Percentiles rank a stretch among this genome's conserved stretches.
These are phyloP conservation scores for Dasysyrphus tricinctus DNA, from an alignment of 2,888 invertebrate species.

Conservation along the genomic window DNA sequence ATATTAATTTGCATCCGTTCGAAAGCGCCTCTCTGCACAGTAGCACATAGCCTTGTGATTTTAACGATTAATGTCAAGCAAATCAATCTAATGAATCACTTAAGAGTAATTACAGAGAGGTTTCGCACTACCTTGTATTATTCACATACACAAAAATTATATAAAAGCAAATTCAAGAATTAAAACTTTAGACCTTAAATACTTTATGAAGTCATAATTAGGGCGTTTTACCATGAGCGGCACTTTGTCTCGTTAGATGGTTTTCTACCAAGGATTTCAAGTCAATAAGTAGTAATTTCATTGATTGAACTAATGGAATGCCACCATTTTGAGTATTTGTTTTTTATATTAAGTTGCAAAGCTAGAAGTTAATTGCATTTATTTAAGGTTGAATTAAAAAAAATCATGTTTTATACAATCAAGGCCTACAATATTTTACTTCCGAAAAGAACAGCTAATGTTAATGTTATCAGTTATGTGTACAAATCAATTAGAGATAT, in stretches of 20 bases:
- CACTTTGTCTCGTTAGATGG: neutral
- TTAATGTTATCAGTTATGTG: neutral
- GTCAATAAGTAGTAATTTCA: slow-evolving; percentile 9
- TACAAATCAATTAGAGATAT: neutral
- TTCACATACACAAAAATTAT: slow-evolving; percentile 17
- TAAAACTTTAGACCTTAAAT: slow-evolving; percentile 29
- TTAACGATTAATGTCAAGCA: slow-evolving; percentile 48
- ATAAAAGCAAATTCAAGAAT: slow-evolving; percentile 25
- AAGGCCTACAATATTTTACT: neutral
- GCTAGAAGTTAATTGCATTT: neutral
- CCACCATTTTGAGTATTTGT: neutral
- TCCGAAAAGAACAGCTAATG: neutral
- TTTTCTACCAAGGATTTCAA: neutral
- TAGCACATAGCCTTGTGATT: slow-evolving; percentile 51
- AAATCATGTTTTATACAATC: neutral
- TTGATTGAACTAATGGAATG: neutral
- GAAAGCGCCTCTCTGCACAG: slow-evolving; percentile 18
- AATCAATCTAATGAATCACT: slow-evolving; percentile 63
- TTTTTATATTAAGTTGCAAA: neutral
- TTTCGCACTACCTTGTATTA: slow-evolving; percentile 39
- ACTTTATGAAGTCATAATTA: slow-evolving; percentile 37
- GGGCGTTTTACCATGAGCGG: slow-evolving; percentile 17
- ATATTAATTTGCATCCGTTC: slow-evolving; percentile 21
- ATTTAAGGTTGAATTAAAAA: neutral
- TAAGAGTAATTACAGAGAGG: slow-evolving; percentile 38